Conservation (phyloP, 1,140 invertebrate species). For the Nymphalis io region DNA sequence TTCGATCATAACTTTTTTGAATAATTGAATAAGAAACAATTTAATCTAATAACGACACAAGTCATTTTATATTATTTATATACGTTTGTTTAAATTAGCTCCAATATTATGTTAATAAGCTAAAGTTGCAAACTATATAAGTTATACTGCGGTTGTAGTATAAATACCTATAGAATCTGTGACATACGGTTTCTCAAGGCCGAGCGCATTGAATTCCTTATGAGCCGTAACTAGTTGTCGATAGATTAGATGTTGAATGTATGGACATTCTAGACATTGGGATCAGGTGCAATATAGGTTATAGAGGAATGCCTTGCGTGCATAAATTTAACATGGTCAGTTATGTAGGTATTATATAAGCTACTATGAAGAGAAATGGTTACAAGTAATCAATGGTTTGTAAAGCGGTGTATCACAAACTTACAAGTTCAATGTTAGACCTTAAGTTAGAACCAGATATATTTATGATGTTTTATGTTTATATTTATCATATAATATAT, state of each 20-base stretch:
- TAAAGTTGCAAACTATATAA: neutral
- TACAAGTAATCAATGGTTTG: neutral
- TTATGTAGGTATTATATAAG: neutral
- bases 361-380: neutral
- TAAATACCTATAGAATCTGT: neutral
- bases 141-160: neutral
- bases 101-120: neutral
- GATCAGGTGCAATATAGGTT: slow-evolving; percentile 26
- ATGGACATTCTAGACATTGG: slow-evolving; percentile 22
- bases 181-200: slow-evolving; percentile 20
- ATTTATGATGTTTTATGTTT: too few species aligned
- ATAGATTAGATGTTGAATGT: slow-evolving; percentile 25
- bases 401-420: neutral
- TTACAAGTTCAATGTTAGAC: neutral
- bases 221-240: slow-evolving; percentile 21
- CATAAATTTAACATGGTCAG: slow-evolving; percentile 11
- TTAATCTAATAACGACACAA: too few species aligned
- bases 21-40: too few species aligned
- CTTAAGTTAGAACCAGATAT: neutral
- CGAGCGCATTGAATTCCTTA: slow-evolving; percentile 21
- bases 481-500: too few species aligned
- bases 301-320: slow-evolving; percentile 29
- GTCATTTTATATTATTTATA: too few species aligned
- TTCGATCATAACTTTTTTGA: too few species aligned
- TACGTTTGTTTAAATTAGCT: too few species aligned